Base-by-base conservation (phyloP, 2,888 invertebrate genomes). In the Leucophora obtusa region DNA sequence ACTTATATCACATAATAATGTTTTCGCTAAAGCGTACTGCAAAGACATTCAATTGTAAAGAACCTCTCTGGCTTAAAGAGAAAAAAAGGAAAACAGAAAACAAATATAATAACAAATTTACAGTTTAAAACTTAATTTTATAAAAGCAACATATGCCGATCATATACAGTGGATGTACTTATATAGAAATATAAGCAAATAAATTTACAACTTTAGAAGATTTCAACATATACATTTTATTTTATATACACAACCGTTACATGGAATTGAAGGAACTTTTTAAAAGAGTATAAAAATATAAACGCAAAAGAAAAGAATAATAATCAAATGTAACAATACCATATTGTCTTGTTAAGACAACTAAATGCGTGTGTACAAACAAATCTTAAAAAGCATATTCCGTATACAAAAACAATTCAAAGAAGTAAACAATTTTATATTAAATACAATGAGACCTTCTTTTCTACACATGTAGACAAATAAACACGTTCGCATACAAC, bases 121-220 rank as follows among this genome's bases (percentile, higher is more conserved):
- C 53, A 70, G 33, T 70, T 51, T 35, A 59, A 60, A 70, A 70
- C 24, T 38, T 60, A 33, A 70, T 70, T 60, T n/a, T 15, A 21
- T 11, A 43, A 35, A 43, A 38, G 54, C 54, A 51, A 33, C 63
- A 65, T 18, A 43, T 60, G 66, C 24, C 24, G 24, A 17, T 38
- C 11, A 38, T 10, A 38, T 10, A 38, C 6, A 38, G 35, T 54
- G 54, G n/a, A 35, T 51, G 6, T 7, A 28, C 1, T 6, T 28
- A 28, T 28, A 28, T 28, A 28, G 28, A 7, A 28, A 7, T 28
- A 6, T 28, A 50, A 51, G 24, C 28, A 51, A 51, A 51, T 15
- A 33, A 24, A 51, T 60, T 60, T 60, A 21, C 38, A 47, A 43
- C 8, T 14, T 14, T 11, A n/a, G 11, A 47, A 47, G 15, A 24